Evolutionary conservation across 2,797 vertebrate species (phyloP).

Genomic region (Dryobates pubescens): DNA sequence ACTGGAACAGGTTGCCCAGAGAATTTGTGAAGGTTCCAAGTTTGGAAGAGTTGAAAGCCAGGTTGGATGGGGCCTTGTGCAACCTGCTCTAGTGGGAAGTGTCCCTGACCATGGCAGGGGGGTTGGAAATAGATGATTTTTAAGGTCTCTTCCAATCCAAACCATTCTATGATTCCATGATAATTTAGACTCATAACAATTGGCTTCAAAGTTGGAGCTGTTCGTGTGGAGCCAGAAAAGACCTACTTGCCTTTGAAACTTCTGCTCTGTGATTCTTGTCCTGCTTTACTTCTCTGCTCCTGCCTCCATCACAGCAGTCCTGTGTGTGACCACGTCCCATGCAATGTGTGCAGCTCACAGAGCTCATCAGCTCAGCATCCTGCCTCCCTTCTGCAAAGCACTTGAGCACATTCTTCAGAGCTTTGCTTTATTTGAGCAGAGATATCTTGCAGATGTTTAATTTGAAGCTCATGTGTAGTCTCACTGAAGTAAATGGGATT

Average conservation of each 20-base stretch:
- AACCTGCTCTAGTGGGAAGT: no score
- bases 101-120: no score
- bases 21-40: no score
- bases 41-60: no score
- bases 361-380: background rate
- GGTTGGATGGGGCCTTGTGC: no score
- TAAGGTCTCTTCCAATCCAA: no score
- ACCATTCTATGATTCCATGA: background rate
- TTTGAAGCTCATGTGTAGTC: constrained; percentile 62
- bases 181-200: background rate
- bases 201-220: background rate
- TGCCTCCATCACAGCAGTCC: background rate
- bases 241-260: background rate
- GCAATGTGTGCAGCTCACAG: background rate
- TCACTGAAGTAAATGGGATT: constrained; percentile 65
- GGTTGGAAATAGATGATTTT: no score
- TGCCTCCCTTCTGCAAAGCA: background rate
- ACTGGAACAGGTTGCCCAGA: no score
- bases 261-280: background rate
- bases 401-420: background rate
- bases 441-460: constrained; percentile 69
- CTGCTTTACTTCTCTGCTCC: background rate
- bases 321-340: background rate
- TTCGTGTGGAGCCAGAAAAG: background rate
- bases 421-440: constrained; percentile 44